Conservation (phyloP, 2,888 invertebrate genomes). For the Drosophila planitibia region DNA sequence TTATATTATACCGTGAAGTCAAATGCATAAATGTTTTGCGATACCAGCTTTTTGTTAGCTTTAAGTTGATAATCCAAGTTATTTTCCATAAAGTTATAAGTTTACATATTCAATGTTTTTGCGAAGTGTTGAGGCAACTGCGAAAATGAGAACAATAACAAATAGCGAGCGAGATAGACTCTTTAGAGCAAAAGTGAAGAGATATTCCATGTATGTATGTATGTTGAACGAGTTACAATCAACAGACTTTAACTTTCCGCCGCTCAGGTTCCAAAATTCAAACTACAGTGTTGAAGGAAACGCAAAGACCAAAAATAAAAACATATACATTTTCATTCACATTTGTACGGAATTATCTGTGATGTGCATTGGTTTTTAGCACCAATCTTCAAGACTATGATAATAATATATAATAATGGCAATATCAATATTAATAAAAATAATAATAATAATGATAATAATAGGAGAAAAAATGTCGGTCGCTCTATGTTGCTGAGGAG, state of each 20-base stretch:
- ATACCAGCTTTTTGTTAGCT: background rate
- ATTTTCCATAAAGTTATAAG: background rate
- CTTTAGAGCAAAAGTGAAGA: too few relatives aligned
- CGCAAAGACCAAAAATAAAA: too few relatives aligned
- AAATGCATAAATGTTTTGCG: background rate
- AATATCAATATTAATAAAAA: background rate
- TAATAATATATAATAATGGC: background rate
- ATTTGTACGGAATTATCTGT: background rate
- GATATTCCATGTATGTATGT: too few relatives aligned
- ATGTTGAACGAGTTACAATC: too few relatives aligned
- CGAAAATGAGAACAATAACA: too few relatives aligned
- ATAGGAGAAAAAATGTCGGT: background rate
- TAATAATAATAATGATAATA: background rate
- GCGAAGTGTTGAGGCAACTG: background rate
- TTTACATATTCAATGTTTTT: background rate
- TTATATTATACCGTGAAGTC: background rate
- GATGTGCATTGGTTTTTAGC: background rate
- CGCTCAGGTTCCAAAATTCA: too few relatives aligned
- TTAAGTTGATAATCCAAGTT: background rate
- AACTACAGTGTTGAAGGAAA: too few relatives aligned
- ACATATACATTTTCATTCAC: too few relatives aligned
- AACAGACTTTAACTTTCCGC: too few relatives aligned
- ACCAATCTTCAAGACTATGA: background rate
- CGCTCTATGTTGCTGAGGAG: background rate
- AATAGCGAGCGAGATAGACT: too few relatives aligned